A percentile compares a stretch with the other conserved stretches of the same genome.
Conservation (phyloP, 1,140 invertebrate genomes). For the Periplaneta americana region DNA sequence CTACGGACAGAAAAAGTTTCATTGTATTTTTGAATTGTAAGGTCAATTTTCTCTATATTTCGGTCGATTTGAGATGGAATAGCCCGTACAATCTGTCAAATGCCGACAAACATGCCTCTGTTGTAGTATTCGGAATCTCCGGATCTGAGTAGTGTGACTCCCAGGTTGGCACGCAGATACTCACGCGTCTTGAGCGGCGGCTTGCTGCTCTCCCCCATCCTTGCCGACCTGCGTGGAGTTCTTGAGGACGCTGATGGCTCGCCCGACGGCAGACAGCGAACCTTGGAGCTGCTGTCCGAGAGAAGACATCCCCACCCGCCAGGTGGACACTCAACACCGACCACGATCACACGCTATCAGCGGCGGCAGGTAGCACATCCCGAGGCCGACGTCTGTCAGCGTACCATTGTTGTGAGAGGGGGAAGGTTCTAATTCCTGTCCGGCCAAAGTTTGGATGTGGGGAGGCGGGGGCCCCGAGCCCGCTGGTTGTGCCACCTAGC, state of each 20-base stretch:
- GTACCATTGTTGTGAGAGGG: neutral
- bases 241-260: slow-evolving; percentile 3
- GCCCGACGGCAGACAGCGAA: neutral
- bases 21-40: too few species aligned
- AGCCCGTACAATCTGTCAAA: too few species aligned
- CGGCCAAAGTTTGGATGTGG: neutral
- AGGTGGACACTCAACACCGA: neutral
- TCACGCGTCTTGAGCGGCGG: neutral
- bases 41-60: too few species aligned
- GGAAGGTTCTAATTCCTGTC: neutral
- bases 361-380: neutral
- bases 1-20: too few species aligned
- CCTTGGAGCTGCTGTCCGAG: slow-evolving; percentile 1
- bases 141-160: too few species aligned
- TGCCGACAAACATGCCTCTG: too few species aligned
- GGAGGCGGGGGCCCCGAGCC: neutral
- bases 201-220: neutral
- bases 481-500: neutral
- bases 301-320: neutral
- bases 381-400: neutral
- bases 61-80: too few species aligned
- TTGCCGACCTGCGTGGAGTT: neutral
- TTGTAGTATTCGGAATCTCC: too few species aligned
- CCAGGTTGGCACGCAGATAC: too few species aligned
- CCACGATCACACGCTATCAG: neutral